These are phyloP conservation scores for Psix sp. DNA, from an alignment of 1,140 invertebrate species.

Conservation along the genomic window DNA sequence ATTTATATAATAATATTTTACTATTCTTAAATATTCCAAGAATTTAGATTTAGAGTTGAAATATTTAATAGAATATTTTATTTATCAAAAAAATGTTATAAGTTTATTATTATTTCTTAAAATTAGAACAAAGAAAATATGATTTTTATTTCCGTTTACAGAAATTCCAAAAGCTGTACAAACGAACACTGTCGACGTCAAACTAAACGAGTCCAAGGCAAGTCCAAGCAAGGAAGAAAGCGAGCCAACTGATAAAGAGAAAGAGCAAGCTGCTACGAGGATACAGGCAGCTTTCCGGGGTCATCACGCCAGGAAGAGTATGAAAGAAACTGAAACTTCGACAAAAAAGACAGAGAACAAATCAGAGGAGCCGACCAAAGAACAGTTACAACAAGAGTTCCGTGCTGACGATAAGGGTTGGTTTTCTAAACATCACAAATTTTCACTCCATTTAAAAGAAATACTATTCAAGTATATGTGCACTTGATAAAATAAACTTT, in stretches of 20 bases:
- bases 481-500: too few species aligned
- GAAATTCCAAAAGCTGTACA: too few species aligned
- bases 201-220: background rate
- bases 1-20: too few species aligned
- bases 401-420: conserved; percentile 86
- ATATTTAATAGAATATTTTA: too few species aligned
- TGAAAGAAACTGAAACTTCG: conserved; percentile 75
- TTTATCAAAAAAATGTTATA: too few species aligned
- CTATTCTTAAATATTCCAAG: too few species aligned
- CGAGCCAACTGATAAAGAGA: conserved; percentile 59
- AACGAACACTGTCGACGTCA: too few species aligned
- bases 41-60: too few species aligned
- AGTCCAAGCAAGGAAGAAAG: conserved; percentile 39
- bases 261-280: conserved; percentile 81
- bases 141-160: too few species aligned
- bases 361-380: conserved; percentile 81
- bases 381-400: conserved; percentile 86
- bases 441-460: background rate
- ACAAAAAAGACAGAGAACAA: conserved; percentile 67
- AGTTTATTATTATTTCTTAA: too few species aligned
- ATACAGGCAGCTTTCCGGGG: conserved; percentile 83
- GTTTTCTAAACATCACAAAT: conserved; percentile 23
- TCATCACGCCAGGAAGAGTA: conserved; percentile 80
- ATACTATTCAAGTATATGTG: too few species aligned
- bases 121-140: too few species aligned